Conservation (phyloP, 2,888 invertebrate genomes). For the Eulithis testata region DNA sequence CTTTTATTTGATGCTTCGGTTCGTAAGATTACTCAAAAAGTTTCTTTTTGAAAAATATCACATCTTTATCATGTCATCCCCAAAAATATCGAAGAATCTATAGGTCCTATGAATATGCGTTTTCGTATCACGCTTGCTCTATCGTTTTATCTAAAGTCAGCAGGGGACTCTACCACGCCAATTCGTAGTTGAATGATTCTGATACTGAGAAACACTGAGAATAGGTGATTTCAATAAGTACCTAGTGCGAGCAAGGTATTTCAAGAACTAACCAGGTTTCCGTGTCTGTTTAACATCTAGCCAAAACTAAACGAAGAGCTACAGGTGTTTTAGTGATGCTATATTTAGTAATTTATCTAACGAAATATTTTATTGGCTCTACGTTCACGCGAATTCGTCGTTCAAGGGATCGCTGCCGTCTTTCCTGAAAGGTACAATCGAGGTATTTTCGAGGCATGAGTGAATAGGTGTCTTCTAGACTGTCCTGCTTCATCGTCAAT, state of each 20-base stretch:
- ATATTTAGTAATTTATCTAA: background rate
- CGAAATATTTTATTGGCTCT: too few relatives aligned
- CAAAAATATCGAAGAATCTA: too few relatives aligned
- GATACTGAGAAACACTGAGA: background rate
- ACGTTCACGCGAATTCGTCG: too few relatives aligned
- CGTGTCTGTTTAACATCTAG: conserved; percentile 26
- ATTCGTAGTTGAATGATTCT: conserved; percentile 4
- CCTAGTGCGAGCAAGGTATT: background rate
- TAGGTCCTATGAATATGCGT: background rate
- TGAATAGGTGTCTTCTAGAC: too few relatives aligned
- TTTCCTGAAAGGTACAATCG: too few relatives aligned
- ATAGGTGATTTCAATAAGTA: background rate
- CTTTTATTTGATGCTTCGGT: too few relatives aligned
- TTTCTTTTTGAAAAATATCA: too few relatives aligned
- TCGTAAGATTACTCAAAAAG: too few relatives aligned
- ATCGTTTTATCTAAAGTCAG: background rate
- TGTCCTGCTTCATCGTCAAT: too few relatives aligned
- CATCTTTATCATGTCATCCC: too few relatives aligned
- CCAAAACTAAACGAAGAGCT: conserved; percentile 5
- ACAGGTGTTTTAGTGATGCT: background rate
- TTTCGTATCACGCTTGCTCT: background rate
- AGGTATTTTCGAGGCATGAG: too few relatives aligned
- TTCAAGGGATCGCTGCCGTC: too few relatives aligned
- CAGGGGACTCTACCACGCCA: background rate
- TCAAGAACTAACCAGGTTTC: conserved; percentile 23